Evolutionary conservation across 2,797 vertebrate species (phyloP).

Genomic region (Sebastes vulpes): DNA sequence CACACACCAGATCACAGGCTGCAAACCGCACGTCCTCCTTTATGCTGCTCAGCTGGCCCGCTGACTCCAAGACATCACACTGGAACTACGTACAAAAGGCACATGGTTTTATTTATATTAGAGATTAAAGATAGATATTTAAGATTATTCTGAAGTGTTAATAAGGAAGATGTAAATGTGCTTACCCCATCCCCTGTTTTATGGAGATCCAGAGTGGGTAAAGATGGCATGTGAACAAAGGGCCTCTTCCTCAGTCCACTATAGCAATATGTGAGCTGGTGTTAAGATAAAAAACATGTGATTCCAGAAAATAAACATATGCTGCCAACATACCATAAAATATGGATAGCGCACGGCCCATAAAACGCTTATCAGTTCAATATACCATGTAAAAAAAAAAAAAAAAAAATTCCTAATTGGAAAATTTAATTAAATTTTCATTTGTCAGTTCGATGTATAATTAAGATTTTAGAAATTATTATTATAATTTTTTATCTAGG

Average conservation of each 20-base stretch:
- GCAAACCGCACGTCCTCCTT: conserved; percentile 95
- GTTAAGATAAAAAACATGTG: conserved; percentile 87
- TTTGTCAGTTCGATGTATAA: background rate
- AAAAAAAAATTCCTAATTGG: background rate
- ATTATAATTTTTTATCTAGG: background rate
- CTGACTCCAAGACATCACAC: conserved; percentile 91
- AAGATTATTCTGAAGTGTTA: background rate
- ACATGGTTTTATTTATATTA: background rate
- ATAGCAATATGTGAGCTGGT: conserved; percentile 93
- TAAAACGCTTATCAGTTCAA: background rate
- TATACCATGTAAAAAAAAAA: background rate
- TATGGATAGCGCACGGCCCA: background rate
- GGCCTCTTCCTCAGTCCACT: conserved; percentile 98
- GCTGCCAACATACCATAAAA: background rate
- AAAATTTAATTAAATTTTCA: background rate
- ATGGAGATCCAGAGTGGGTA: conserved; percentile 95
- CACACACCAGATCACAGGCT: conserved; percentile 96
- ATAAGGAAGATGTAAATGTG: background rate
- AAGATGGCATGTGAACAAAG: conserved; percentile 96
- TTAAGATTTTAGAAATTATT: background rate
- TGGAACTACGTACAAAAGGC: conserved; percentile 65
- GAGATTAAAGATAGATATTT: background rate
- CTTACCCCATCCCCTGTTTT: conserved; percentile 95
- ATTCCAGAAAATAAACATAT: background rate
- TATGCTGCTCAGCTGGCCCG: conserved; percentile 89